Evolutionary conservation across 37 sponge, comb jelly and placozoan species (phyloP).

Genomic region (Dysidea cf. avara): DNA sequence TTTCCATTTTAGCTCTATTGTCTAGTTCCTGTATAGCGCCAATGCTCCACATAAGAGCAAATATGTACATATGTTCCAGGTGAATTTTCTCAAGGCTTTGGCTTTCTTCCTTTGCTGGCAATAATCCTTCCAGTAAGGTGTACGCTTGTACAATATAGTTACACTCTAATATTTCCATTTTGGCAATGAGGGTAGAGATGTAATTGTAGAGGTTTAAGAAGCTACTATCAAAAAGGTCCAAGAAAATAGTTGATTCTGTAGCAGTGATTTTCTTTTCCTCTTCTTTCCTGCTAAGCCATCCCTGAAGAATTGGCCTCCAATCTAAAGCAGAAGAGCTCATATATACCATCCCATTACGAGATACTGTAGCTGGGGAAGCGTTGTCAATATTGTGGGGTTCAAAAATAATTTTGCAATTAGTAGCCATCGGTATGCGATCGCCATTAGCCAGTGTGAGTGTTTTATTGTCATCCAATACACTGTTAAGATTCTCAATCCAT

Average conservation of each 20-base stretch:
- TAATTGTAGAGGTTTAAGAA: constrained; percentile 78
- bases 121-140: constrained; percentile 82
- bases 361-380: constrained; percentile 96
- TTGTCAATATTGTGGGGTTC: constrained; percentile 99
- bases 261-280: constrained; percentile 50
- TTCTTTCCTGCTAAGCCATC: constrained; percentile 80
- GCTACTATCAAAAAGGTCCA: constrained; percentile 70
- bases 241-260: constrained; percentile 30
- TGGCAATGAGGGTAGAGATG: constrained; percentile 68
- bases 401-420: constrained; percentile 95
- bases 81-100: constrained; percentile 30
- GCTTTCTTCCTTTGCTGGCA: constrained; percentile 57
- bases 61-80: constrained; percentile 84
- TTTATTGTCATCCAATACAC: constrained; percentile 98
- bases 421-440: constrained; percentile 95
- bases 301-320: constrained; percentile 93
- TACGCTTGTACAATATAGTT: constrained; percentile 93
- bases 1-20: constrained; percentile 89
- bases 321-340: constrained; percentile 97
- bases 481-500: constrained; percentile 99
- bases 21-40: constrained; percentile 93
- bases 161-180: constrained; percentile 91
- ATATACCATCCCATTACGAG: constrained; percentile 96
- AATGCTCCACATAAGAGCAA: constrained; percentile 99
- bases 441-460: constrained; percentile 97